Conservation (phyloP, 2,888 invertebrate species). For the Oxytorus armatus region DNA sequence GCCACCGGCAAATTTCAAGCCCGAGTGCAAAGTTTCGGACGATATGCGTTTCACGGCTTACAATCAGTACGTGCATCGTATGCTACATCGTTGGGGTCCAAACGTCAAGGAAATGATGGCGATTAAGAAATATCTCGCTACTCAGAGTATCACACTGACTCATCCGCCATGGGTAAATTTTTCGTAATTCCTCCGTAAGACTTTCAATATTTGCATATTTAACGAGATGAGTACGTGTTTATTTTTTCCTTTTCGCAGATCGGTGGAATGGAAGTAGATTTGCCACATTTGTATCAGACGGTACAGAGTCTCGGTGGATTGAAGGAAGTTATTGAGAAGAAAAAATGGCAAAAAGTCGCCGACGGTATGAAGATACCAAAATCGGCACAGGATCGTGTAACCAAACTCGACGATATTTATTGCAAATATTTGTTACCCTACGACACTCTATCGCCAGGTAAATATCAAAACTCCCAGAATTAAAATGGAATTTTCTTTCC, state of each 20-base stretch:
- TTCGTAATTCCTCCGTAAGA: neutral
- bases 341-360: constrained; percentile 94
- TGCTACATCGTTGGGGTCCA: constrained; percentile 95
- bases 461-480: neutral
- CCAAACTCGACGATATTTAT: constrained; percentile 94
- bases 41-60: constrained; percentile 94
- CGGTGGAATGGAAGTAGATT: constrained; percentile 95
- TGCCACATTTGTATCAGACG: constrained; percentile 93
- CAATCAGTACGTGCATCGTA: constrained; percentile 95
- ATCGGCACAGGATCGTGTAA: constrained; percentile 91
- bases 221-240: neutral
- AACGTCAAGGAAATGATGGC: constrained; percentile 93
- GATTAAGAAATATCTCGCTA: constrained; percentile 92
- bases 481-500: neutral
- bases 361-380: constrained; percentile 95
- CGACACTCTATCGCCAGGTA: constrained; percentile 90
- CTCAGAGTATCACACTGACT: constrained; percentile 90
- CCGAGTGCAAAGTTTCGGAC: constrained; percentile 93
- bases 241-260: constrained; percentile 86
- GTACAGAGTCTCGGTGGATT: constrained; percentile 95
- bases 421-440: constrained; percentile 96
- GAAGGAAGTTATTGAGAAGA: constrained; percentile 93
- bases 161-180: constrained; percentile 91
- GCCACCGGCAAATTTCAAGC: constrained; percentile 92
- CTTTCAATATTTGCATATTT: constrained; percentile 32